Percentiles rank a stretch among this genome's conserved stretches.
phyloP scores from a whole-genome alignment of 2,797 vertebrate species.

The Ctenopoma kingsleyae region DNA sequence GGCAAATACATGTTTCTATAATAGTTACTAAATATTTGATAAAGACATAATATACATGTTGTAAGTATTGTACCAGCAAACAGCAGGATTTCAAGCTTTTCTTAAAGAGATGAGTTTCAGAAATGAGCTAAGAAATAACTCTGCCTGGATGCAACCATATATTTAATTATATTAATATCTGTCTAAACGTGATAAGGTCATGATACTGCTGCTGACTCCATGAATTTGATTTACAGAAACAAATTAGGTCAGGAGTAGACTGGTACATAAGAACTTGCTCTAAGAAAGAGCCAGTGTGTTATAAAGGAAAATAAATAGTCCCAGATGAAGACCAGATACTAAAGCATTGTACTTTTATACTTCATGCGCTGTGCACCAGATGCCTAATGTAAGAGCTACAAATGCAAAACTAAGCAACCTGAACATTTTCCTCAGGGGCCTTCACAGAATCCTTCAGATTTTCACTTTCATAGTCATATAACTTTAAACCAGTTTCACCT shows the following conservation, averaged over 20 bases:
- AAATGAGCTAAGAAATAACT: conserved; percentile 18
- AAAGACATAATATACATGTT: background rate
- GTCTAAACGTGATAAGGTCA: conserved; percentile 35
- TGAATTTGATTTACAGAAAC: conserved; percentile 24
- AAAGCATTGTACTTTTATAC: conserved; percentile 32
- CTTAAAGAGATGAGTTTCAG: conserved; percentile 7
- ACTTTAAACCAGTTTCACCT: conserved; percentile 27
- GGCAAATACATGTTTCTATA: background rate
- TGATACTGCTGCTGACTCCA: conserved; percentile 14
- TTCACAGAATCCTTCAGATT: conserved; percentile 45
- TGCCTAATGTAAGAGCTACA: conserved; percentile 8
- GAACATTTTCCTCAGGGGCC: conserved; percentile 10
- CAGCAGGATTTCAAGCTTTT: background rate
- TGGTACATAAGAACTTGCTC: background rate
- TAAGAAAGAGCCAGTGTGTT: conserved; percentile 17
- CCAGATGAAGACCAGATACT: conserved; percentile 21
- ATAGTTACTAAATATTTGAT: background rate
- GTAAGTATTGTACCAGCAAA: background rate
- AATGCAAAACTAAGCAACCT: conserved; percentile 22
- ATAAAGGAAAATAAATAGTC: conserved; percentile 21
- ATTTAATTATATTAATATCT: conserved; percentile 26
- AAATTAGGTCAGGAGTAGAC: conserved; percentile 15
- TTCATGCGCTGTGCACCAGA: background rate
- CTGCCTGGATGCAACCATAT: background rate
- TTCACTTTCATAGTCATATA: conserved; percentile 39